Percentiles rank a stretch among this genome's conserved stretches.
phyloP scores from a whole-genome alignment of 1,140 invertebrate species.

The Neodiprion pinetum region DNA sequence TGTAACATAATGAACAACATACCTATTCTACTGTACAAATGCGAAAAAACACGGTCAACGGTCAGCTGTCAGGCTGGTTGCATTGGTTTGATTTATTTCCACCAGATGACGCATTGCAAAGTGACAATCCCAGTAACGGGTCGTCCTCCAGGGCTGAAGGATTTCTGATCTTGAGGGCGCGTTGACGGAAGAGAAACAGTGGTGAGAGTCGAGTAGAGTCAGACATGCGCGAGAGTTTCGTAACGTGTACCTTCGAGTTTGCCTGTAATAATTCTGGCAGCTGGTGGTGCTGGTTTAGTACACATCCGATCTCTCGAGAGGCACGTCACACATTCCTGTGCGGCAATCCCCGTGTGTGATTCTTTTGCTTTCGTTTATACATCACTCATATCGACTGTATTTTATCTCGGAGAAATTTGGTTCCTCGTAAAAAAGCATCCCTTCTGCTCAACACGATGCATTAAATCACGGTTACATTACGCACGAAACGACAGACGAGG shows the following conservation, averaged over 20 bases:
- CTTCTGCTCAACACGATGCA: neutral
- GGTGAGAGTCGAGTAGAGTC: neutral
- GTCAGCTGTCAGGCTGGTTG: neutral
- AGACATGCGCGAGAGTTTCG: conserved; percentile 1
- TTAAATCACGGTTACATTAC: neutral
- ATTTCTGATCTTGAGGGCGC: neutral
- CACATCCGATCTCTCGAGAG: neutral
- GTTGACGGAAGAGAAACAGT: conserved; percentile 4
- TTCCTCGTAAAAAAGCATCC: neutral
- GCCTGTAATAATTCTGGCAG: neutral
- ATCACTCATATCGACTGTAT: too few species aligned
- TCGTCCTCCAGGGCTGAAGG: neutral
- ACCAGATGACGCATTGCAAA: neutral
- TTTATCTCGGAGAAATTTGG: too few species aligned
- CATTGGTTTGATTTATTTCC: neutral
- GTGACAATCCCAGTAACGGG: neutral
- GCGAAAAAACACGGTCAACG: neutral
- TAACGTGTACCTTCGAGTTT: neutral
- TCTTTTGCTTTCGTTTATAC: too few species aligned
- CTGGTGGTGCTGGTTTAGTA: neutral
- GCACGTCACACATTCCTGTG: neutral
- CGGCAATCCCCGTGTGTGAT: too few species aligned
- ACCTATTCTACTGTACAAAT: too few species aligned
- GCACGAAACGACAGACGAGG: neutral
- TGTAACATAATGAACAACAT: too few species aligned